Evolutionary conservation across 2,113 vertebrate genomes (phyloP), one percentile per base, ranked within the genome.

Genomic region (Eurypyga helias): DNA sequence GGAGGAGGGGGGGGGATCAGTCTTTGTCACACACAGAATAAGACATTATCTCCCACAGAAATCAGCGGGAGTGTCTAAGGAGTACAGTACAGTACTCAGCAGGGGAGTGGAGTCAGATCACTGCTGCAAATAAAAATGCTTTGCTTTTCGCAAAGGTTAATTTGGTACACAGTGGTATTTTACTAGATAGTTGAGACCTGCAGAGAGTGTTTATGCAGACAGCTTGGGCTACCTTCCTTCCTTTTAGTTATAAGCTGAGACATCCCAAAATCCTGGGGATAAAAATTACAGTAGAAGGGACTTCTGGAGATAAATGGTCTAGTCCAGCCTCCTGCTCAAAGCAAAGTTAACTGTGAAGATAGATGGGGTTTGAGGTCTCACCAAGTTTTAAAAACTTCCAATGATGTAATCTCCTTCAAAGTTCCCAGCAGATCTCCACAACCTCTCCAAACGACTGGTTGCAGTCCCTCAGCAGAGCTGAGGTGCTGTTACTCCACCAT

Each of bases 21-120:
- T 64, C 49, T 89, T 71, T 80, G 67, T 91, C 58, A 25, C 67
- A 54, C 36, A 48, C 15, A 28, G 60, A 75, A 13, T 52, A 67
- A 75, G 55, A 75, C 38, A 45, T 84, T 75, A 45, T 92, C 70
- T 96, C 91, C 82, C 52, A 76, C 61, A 79, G 79, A 92, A 95
- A 95, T 67, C 93, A 90, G 89, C 57, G 0, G 91, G 89, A 92
- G 52, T 48, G 51, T 62, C 79, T n/a, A 13, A 76, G 66, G 34
- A 76, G 58, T 79, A 86, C 76, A 60, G 87, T 49, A 72, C 83
- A 89, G 57, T 33, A 14, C 82, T 62, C 90, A 70, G 90, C 93
- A 58, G 93, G 93, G 33, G 26, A 3, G 4, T 80, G 43, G 66
- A 92, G 71, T 90, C 79, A 41, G 23, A 17, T 88, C 86, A 78